Evolutionary conservation across 1,140 invertebrate species (phyloP).

Genomic region (Polyergus mexicanus): DNA sequence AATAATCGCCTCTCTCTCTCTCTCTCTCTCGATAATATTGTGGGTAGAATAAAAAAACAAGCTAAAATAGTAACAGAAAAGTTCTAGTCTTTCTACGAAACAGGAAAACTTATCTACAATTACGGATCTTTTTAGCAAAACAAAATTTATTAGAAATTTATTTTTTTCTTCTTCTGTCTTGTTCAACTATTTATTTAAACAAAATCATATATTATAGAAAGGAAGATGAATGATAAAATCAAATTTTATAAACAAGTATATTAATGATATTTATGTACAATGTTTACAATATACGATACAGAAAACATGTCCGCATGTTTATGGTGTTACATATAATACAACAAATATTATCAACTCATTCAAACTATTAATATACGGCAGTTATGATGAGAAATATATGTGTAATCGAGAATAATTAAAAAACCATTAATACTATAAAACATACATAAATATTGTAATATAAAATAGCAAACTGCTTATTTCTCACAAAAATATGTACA

Average conservation of each 20-base stretch:
- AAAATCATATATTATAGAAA: not conserved
- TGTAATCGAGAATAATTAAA: slow-evolving; percentile 23
- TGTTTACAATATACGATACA: slow-evolving; percentile 73
- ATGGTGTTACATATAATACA: slow-evolving; percentile 72
- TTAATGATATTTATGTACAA: slow-evolving; percentile 80
- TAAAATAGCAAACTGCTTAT: slow-evolving; percentile 54
- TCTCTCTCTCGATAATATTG: not conserved
- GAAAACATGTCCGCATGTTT: slow-evolving; percentile 65
- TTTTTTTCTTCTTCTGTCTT: not conserved
- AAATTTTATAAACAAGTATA: slow-evolving; percentile 75
- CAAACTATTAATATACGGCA: slow-evolving; percentile 62
- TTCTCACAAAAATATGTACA: slow-evolving; percentile 53
- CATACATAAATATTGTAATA: slow-evolving; percentile 64
- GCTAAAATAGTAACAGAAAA: not conserved
- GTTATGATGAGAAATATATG: slow-evolving; percentile 31
- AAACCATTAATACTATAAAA: slow-evolving; percentile 59
- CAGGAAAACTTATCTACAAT: not conserved
- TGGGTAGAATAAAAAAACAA: not conserved
- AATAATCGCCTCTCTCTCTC: too few species aligned
- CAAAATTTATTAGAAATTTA: not conserved
- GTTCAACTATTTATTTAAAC: not conserved
- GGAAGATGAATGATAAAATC: slow-evolving; percentile 27
- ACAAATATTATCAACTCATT: slow-evolving; percentile 62
- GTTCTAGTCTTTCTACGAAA: not conserved
- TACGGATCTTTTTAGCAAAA: not conserved